These are phyloP conservation scores for Gobio occitaniae DNA, from an alignment of 2,797 vertebrate species.

Conservation along the genomic window DNA sequence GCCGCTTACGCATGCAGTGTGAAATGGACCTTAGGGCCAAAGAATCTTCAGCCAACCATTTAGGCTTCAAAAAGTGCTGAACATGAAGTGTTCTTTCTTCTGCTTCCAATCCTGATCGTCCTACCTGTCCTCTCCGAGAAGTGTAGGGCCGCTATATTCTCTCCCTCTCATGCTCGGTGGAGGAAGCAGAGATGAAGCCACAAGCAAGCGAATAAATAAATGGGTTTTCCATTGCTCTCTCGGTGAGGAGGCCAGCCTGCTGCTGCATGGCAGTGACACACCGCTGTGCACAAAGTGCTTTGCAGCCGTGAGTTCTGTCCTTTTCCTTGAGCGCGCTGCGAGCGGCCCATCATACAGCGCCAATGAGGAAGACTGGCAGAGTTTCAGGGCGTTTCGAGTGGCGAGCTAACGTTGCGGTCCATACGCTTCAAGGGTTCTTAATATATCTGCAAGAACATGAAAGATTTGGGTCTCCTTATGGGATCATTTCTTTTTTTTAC, in stretches of 20 bases:
- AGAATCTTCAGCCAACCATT: slow-evolving; percentile 1
- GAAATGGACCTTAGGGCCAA: neutral
- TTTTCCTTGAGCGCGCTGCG: slow-evolving; percentile 29
- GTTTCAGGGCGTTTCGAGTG: slow-evolving; percentile 11
- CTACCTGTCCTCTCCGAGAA: neutral
- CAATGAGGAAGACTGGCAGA: neutral
- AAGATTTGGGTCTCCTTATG: neutral
- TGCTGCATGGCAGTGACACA: slow-evolving; percentile 34
- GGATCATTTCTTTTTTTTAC: neutral
- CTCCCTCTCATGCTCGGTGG: slow-evolving; percentile 17
- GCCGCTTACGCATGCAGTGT: neutral
- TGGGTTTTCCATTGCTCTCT: slow-evolving; percentile 55
- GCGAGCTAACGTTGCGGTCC: neutral
- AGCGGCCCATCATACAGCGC: neutral
- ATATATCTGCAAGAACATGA: slow-evolving; percentile 11
- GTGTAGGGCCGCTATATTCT: neutral
- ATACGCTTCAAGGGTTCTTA: slow-evolving; percentile 19
- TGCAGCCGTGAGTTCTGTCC: slow-evolving; percentile 14
- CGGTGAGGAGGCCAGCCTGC: slow-evolving; percentile 26
- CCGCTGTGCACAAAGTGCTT: slow-evolving; percentile 44
- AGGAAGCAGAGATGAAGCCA: slow-evolving; percentile 49
- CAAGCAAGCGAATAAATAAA: slow-evolving; percentile 55
- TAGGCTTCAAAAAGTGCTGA: slow-evolving; percentile 15
- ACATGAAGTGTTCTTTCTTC: slow-evolving; percentile 10
- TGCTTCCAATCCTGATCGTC: neutral